Percentiles rank a stretch among this genome's conserved stretches.
Evolutionary conservation across 2,888 invertebrate genomes (phyloP).

Genomic region (Tetramorium bicarinatum): DNA sequence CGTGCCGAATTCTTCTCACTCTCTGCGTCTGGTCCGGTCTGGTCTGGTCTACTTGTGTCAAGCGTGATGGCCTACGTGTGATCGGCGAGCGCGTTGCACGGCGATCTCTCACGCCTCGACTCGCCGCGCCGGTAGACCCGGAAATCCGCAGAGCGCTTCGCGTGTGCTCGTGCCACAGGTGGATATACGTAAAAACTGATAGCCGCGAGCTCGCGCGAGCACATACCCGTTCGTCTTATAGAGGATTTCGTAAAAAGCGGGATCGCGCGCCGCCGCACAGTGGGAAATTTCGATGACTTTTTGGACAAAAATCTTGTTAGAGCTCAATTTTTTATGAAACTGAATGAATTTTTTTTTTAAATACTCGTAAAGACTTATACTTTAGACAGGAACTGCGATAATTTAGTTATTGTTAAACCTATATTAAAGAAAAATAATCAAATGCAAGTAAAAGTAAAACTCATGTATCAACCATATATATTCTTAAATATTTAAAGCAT

Average conservation of each 20-base stretch:
- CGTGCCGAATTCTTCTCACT: constrained; percentile 45
- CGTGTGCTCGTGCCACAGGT: constrained; percentile 44
- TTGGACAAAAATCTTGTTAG: no score
- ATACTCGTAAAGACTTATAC: no score
- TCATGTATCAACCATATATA: no score
- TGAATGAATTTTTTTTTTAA: no score
- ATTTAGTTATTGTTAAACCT: no score
- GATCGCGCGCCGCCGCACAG: no score
- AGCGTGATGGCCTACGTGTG: constrained; percentile 19
- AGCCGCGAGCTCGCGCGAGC: not conserved
- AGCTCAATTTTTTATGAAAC: no score
- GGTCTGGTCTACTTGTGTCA: constrained; percentile 27
- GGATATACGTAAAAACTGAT: constrained; percentile 19
- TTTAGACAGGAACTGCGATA: no score
- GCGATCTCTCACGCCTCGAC: not conserved
- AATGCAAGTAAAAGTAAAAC: no score
- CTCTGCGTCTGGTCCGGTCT: constrained; percentile 33
- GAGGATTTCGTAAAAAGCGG: constrained; percentile 40
- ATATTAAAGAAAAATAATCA: no score
- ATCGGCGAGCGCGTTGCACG: constrained; percentile 11
- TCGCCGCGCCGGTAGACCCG: constrained; percentile 30
- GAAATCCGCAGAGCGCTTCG: constrained; percentile 49
- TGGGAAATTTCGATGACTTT: no score
- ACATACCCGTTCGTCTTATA: constrained; percentile 37
- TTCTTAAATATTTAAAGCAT: no score